Conservation (phyloP, 2,113 vertebrate genomes). For the Prionailurus viverrinus region DNA sequence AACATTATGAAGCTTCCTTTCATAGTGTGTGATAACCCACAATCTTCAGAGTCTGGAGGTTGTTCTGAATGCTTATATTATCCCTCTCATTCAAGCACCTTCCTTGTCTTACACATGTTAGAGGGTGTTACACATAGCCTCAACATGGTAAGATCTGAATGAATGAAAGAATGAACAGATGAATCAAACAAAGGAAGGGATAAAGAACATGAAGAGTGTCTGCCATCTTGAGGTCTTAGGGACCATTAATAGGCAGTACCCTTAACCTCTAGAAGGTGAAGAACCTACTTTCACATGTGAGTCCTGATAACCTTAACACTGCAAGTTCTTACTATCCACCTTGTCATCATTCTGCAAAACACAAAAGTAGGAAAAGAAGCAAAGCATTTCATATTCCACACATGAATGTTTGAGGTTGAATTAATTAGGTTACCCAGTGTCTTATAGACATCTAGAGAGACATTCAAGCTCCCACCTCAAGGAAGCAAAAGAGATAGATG, state of each 20-base stretch:
- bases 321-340: background rate
- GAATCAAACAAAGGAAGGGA: background rate
- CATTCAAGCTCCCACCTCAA: background rate
- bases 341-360: background rate
- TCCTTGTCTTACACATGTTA: background rate
- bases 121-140: background rate
- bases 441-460: background rate
- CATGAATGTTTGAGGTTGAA: background rate
- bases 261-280: background rate
- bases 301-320: background rate
- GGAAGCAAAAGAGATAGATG: background rate
- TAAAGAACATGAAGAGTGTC: background rate
- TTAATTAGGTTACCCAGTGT: background rate
- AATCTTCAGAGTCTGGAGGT: background rate
- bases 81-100: background rate
- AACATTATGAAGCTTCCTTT: background rate
- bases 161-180: background rate
- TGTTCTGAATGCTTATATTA: background rate
- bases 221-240: background rate
- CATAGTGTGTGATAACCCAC: background rate
- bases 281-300: background rate
- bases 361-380: background rate
- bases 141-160: background rate
- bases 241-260: background rate
- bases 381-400: background rate